Conservation (phyloP, 2,797 vertebrate genomes). For the Sebastes nivosus region DNA sequence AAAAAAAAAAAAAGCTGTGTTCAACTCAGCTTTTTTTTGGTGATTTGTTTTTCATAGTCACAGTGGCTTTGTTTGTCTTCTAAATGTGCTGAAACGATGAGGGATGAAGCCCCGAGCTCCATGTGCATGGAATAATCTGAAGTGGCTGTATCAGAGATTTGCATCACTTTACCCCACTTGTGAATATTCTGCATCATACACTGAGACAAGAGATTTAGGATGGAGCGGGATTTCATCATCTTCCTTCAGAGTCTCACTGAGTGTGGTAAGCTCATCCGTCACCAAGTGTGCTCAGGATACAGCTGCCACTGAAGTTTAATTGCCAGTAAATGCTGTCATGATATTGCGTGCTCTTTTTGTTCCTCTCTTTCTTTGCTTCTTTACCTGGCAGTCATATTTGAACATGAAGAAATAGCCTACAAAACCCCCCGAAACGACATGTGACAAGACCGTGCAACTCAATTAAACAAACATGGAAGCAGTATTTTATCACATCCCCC, state of each 20-base stretch:
- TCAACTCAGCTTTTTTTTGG: slow-evolving; percentile 26
- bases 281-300: slow-evolving; percentile 44
- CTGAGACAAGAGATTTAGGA: slow-evolving; percentile 57
- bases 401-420: not conserved
- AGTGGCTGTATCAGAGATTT: slow-evolving; percentile 65
- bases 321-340: slow-evolving; percentile 43
- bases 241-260: slow-evolving; percentile 44
- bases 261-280: slow-evolving; percentile 51
- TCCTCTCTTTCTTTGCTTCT: not conserved
- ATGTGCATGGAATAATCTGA: slow-evolving; percentile 61
- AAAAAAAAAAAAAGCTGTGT: not conserved
- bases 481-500: not conserved
- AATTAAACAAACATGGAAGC: not conserved
- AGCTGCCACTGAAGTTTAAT: slow-evolving; percentile 53
- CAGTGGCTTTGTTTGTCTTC: slow-evolving; percentile 53
- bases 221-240: slow-evolving; percentile 63
- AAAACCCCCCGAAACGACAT: not conserved
- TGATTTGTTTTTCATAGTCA: slow-evolving; percentile 33
- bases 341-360: slow-evolving; percentile 20
- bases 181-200: slow-evolving; percentile 63
- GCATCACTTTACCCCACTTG: slow-evolving; percentile 65
- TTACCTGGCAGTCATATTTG: not conserved
- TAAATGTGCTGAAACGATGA: slow-evolving; percentile 58
- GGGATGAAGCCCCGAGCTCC: slow-evolving; percentile 46
- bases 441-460: not conserved